Evolutionary conservation across 2,113 vertebrate genomes (phyloP).

Genomic region (Desmodus rotundus): DNA sequence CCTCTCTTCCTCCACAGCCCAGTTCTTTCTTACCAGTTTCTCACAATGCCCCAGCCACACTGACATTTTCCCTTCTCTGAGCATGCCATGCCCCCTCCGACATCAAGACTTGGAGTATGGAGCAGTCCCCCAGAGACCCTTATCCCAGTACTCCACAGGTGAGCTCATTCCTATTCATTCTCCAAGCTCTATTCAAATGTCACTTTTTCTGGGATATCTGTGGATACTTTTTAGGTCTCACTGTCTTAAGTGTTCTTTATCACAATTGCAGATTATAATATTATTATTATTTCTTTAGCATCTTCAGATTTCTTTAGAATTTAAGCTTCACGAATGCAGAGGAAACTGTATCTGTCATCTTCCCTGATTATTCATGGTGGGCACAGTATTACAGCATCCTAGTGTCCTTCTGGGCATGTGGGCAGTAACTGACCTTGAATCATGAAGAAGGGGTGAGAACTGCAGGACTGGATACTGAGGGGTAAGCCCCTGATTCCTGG

Average conservation of each 20-base stretch:
- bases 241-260: not conserved
- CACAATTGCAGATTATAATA: not conserved
- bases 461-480: not conserved
- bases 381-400: rapidly evolving
- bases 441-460: rapidly evolving
- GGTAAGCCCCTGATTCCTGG: not conserved
- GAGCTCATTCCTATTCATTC: not conserved
- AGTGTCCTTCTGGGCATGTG: rapidly evolving
- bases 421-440: not conserved
- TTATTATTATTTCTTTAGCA: not conserved
- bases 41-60: no score
- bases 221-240: not conserved
- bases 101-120: not conserved
- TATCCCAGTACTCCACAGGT: not conserved
- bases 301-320: no score
- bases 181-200: not conserved
- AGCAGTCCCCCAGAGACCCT: not conserved
- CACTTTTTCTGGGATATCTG: not conserved
- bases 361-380: not conserved
- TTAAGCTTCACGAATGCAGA: not conserved
- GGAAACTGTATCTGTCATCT: rapidly evolving
- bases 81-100: rapidly evolving
- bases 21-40: not conserved
- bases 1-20: not conserved
- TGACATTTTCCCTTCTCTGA: not conserved